Base-by-base conservation (phyloP, 2,888 invertebrate genomes). In the Epsilonema sp. region DNA sequence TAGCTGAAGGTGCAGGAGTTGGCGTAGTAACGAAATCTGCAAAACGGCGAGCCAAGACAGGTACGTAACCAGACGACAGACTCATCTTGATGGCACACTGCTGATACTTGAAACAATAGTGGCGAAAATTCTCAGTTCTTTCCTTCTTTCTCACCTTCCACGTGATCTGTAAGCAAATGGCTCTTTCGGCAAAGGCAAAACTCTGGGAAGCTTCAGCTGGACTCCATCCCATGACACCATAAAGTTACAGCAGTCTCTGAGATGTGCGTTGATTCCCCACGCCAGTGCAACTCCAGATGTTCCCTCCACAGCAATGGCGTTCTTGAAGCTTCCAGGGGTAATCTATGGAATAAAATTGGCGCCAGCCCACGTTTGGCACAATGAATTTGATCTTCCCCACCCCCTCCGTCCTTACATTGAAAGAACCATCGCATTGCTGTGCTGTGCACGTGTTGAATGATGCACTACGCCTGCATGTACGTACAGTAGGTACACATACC, bases 1-100 rank as follows among this genome's bases (percentile, higher is more conserved):
- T 81, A 81, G 24, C 81, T 80, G 49, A 75, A 76, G 0, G 89
- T 89, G 66, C 89, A 89, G 3, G 87, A 87, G 70, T 94, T 94
- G 69, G 86, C 83, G 64, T 89, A 87, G 65, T 87, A 94, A 3
- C 87, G 76, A 61, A 86, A 81, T 58, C 82, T 76, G 59, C 36
- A 69, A 31, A 31, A 8, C 31, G 16, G 8, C 8, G 58, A 22
- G 67, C 68, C 1, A 79, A 69, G 16, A 11, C n/a, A n/a, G n/a
- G n/a, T n/a, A n/a, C n/a, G n/a, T n/a, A n/a, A n/a, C n/a, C n/a
- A n/a, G n/a, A n/a, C n/a, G n/a, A n/a, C n/a, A n/a, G n/a, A n/a
- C n/a, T n/a, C n/a, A n/a, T n/a, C n/a, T n/a, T n/a, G n/a, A n/a
- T n/a, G n/a, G n/a, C n/a, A n/a, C n/a, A n/a, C n/a, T n/a, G n/a